Base-by-base conservation (phyloP, 1,140 invertebrate genomes). In the Rhopalosiphum maidis region DNA sequence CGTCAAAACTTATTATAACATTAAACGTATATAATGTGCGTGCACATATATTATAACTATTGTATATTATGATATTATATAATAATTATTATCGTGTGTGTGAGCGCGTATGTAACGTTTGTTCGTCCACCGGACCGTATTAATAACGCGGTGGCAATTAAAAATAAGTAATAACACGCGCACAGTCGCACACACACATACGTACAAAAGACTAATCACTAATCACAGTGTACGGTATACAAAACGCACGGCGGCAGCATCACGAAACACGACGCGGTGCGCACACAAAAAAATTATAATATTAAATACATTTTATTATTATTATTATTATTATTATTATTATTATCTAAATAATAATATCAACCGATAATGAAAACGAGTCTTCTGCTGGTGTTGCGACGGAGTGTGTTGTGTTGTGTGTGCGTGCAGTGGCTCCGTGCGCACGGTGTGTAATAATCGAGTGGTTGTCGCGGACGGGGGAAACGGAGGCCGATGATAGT, bases 291-390 rank as follows among this genome's bases (percentile, higher is more conserved):
- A 54, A 54, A 54, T 77, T 77, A 77, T 77, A 77, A 77, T n/a
- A 77, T 77, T n/a, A 18, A n/a, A n/a, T 35, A 77, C 60, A 85
- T 85, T 85, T 83, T 85, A 85, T 41, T 85, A 37, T 83, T 41
- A 41, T 43, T 85, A 43, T 83, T 85, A 85, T 41, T 83, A 37
- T 83, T 41, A 41, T 85, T 85, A 85, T 85, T 83, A 41, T 25
- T 85, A 85, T 85, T 85, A 77, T 77, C 60, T 77, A n/a, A 77
- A 77, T 77, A 54, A 54, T 23, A 77, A 77, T 77, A 77, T 77
- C 60, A 77, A 77, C 60, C 60, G 60, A 77, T 77, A 77, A 77
- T 77, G 60, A 77, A 77, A 77, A 77, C 60, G 60, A 77, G 60
- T n/a, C 30, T 77, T n/a, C 60, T 15, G 60, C 60, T 18, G 60